phyloP scores from a whole-genome alignment of 2,888 invertebrate species.

The Papilio gigon region DNA sequence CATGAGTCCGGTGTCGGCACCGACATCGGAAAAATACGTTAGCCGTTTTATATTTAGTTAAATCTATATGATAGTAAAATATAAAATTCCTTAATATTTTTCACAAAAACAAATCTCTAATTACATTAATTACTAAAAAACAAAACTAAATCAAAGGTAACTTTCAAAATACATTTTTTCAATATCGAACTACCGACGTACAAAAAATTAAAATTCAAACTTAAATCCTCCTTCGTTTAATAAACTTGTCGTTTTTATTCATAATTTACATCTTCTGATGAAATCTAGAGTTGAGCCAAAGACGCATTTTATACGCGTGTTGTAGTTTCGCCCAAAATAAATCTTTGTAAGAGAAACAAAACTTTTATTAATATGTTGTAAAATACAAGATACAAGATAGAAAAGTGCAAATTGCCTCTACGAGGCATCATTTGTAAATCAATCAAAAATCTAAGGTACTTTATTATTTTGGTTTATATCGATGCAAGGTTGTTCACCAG shows the following conservation, averaged over 20 bases:
- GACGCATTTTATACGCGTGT: constrained; percentile 46
- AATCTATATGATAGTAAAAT: too few species aligned
- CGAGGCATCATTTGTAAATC: neutral
- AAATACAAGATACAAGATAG: neutral
- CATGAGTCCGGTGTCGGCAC: too few species aligned
- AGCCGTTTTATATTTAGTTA: too few species aligned
- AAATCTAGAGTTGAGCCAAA: constrained; percentile 57
- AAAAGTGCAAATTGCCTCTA: neutral
- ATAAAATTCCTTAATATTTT: too few species aligned
- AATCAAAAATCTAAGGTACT: too few species aligned
- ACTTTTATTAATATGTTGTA: neutral
- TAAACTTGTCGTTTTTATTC: constrained; percentile 32
- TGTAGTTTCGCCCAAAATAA: constrained; percentile 60
- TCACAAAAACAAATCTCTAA: too few species aligned
- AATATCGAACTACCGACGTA: constrained; percentile 43
- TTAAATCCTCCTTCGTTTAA: constrained; percentile 43
- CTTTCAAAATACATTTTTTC: constrained; percentile 26
- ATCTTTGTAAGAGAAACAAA: constrained; percentile 49
- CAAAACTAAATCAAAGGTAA: neutral
- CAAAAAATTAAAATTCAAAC: constrained; percentile 43
- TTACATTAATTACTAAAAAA: neutral
- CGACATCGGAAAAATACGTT: too few species aligned
- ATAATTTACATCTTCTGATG: constrained; percentile 47
- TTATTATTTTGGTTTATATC: too few species aligned
- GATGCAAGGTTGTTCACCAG: too few species aligned